Conservation (phyloP, 2,797 vertebrate genomes). For the Hipposideros larvatus region DNA sequence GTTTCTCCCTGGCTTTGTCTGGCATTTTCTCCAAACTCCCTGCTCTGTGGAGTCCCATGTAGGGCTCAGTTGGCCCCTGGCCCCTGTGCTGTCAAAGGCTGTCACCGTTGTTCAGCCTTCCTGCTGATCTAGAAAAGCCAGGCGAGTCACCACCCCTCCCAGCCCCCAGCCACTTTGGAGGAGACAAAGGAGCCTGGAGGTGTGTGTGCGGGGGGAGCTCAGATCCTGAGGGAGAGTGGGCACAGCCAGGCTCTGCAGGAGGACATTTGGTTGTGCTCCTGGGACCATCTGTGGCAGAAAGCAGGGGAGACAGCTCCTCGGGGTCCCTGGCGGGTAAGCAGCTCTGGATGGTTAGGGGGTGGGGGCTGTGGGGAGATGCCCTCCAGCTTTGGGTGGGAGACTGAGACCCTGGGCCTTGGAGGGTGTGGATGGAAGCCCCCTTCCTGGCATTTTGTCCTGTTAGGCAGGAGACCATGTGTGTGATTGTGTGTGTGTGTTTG, state of each 20-base stretch:
- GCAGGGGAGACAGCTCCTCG: neutral
- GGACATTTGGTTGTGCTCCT: neutral
- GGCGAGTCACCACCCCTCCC: fast-evolving
- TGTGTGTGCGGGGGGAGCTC: too few species aligned
- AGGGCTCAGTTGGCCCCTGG: too few species aligned
- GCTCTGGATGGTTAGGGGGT: neutral
- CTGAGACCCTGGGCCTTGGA: neutral
- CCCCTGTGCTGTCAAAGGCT: neutral
- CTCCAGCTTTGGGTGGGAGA: neutral
- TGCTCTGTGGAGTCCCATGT: neutral
- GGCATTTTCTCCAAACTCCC: neutral
- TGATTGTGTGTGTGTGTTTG: neutral
- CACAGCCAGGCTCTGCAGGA: neutral
- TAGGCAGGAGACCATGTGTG: neutral
- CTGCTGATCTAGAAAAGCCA: neutral
- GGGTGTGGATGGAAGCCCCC: neutral
- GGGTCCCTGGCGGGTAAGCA: neutral
- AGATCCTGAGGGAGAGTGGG: neutral
- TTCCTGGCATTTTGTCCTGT: neutral
- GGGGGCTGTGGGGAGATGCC: neutral
- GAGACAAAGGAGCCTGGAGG: too few species aligned
- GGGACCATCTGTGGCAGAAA: neutral
- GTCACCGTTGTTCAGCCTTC: neutral
- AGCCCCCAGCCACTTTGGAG: neutral
- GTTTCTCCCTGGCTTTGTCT: neutral